These are phyloP conservation scores for Candidula unifasciata DNA, from an alignment of 2,888 invertebrate genomes.

Conservation along the genomic window DNA sequence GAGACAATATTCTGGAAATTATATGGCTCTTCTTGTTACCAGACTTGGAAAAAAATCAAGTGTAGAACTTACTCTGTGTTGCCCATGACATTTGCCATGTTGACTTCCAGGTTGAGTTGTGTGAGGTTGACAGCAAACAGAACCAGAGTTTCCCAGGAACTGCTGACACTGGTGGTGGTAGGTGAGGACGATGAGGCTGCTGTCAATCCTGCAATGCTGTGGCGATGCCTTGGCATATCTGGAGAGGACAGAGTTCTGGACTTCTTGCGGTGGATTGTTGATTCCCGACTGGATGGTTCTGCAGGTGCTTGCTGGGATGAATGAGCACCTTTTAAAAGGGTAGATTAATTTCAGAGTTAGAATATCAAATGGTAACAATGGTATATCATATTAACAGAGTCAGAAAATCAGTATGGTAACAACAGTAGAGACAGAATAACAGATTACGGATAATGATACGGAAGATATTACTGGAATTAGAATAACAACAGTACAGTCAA, in stretches of 20 bases:
- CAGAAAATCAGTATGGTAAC: too few species aligned
- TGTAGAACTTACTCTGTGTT: slow-evolving; percentile 86
- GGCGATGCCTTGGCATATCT: slow-evolving; percentile 50
- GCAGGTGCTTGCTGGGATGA: slow-evolving; percentile 61
- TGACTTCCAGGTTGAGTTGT: slow-evolving; percentile 96
- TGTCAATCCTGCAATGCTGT: slow-evolving; percentile 42
- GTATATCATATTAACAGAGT: too few species aligned
- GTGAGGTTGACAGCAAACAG: slow-evolving; percentile 97
- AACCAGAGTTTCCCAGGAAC: slow-evolving; percentile 95
- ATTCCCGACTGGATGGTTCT: slow-evolving; percentile 45
- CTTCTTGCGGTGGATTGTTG: slow-evolving; percentile 49
- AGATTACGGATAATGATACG: too few species aligned
- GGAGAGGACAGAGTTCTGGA: slow-evolving; percentile 53
- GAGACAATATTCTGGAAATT: too few species aligned
- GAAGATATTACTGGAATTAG: too few species aligned
- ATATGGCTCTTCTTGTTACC: too few species aligned
- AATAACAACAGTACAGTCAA: too few species aligned
- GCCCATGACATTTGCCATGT: slow-evolving; percentile 99
- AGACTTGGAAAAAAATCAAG: too few species aligned
- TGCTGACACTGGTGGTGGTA: slow-evolving; percentile 50
- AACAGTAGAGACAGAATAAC: too few species aligned
- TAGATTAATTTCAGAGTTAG: background rate
- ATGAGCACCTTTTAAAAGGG: background rate
- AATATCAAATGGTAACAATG: too few species aligned
- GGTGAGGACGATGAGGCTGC: slow-evolving; percentile 8